phyloP scores from a whole-genome alignment of 2,888 invertebrate species.

The Polylopha cassiicola region DNA sequence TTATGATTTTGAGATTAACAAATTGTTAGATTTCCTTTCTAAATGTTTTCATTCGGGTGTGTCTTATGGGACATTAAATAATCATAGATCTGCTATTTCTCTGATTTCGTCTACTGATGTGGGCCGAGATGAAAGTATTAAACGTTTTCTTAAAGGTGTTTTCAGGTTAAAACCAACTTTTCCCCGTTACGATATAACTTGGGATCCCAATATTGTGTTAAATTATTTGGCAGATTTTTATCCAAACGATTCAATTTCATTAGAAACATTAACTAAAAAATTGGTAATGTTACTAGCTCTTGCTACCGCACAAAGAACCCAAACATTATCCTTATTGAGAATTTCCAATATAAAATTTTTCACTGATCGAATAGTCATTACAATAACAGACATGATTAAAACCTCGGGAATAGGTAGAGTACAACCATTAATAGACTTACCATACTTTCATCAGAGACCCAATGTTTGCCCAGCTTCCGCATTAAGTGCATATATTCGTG shows the following conservation, averaged over 20 bases:
- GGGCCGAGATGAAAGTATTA: conserved; percentile 10
- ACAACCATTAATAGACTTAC: conserved; percentile 15
- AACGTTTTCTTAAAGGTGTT: conserved; percentile 23
- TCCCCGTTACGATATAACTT: conserved; percentile 19
- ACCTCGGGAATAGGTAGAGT: conserved; percentile 18
- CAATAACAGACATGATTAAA: conserved; percentile 22
- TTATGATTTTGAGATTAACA: neutral
- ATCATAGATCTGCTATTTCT: conserved; percentile 23
- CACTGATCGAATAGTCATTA: conserved; percentile 10
- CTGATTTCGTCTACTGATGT: conserved; percentile 16
- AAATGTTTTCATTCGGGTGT: conserved; percentile 10
- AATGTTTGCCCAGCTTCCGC: conserved; percentile 11
- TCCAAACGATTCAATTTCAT: conserved; percentile 3
- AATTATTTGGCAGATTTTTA: conserved; percentile 1
- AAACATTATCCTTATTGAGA: conserved; percentile 23
- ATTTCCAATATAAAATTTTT: conserved; percentile 14
- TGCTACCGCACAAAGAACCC: conserved; percentile 20
- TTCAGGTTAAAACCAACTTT: conserved; percentile 17
- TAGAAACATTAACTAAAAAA: conserved; percentile 12
- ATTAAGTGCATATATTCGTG: conserved; percentile 4
- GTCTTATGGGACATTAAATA: conserved; percentile 23
- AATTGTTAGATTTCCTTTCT: conserved; percentile 18
- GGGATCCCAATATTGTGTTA: conserved; percentile 22
- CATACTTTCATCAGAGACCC: conserved; percentile 1
- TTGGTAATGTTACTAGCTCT: conserved; percentile 16